Conservation (phyloP, 1,140 invertebrate genomes). For the Colletes gigas region DNA sequence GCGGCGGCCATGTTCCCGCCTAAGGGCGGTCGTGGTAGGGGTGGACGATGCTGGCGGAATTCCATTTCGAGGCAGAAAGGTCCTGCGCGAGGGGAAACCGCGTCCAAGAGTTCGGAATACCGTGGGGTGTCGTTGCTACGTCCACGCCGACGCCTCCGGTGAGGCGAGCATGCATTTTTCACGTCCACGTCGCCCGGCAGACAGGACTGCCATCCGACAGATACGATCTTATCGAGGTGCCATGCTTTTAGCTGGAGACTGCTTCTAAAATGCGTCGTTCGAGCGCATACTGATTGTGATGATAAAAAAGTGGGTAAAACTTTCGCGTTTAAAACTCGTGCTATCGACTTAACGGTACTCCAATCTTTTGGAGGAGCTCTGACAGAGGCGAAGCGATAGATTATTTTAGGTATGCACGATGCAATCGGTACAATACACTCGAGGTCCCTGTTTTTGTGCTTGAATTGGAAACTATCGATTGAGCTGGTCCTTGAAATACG, state of each 20-base stretch:
- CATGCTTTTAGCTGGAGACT: neutral
- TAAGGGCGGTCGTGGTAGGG: neutral
- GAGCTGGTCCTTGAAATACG: too few relatives aligned
- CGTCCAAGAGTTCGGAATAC: slow-evolving; percentile 21
- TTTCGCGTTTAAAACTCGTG: too few relatives aligned
- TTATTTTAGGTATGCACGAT: too few relatives aligned
- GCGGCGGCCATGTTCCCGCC: slow-evolving; percentile 38
- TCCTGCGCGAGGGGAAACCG: slow-evolving; percentile 14
- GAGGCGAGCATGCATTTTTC: slow-evolving; percentile 26
- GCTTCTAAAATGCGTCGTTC: neutral
- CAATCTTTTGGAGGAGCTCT: too few relatives aligned
- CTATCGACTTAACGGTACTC: too few relatives aligned
- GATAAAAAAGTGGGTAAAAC: too few relatives aligned
- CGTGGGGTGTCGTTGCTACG: slow-evolving; percentile 41
- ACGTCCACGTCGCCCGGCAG: neutral
- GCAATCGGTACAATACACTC: too few relatives aligned
- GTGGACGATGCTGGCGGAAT: slow-evolving; percentile 31
- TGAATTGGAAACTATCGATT: too few relatives aligned
- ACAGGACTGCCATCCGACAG: neutral
- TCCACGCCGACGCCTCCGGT: neutral
- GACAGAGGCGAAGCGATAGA: too few relatives aligned
- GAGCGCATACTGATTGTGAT: neutral
- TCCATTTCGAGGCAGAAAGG: slow-evolving; percentile 38
- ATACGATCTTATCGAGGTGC: slow-evolving; percentile 8
- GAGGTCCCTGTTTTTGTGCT: too few relatives aligned